Conservation (phyloP, 2,888 invertebrate genomes). For the Troides aeacus region DNA sequence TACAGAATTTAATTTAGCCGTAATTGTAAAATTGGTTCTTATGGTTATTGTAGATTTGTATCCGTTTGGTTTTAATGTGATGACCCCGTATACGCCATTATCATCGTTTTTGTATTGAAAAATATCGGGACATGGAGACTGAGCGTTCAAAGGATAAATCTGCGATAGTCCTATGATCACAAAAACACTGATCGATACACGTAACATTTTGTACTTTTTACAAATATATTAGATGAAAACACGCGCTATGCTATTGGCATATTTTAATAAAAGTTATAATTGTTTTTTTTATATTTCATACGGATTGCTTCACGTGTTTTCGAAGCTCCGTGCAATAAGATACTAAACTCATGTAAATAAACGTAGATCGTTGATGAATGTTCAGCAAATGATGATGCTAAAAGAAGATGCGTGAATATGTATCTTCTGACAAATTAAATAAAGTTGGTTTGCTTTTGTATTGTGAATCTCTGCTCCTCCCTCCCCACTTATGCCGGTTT, state of each 20-base stretch:
- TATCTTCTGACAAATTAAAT: constrained; percentile 10
- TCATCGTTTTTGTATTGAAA: constrained; percentile 58
- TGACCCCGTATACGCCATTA: constrained; percentile 48
- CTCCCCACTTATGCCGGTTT: constrained; percentile 5
- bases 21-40: constrained; percentile 55
- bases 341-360: constrained; percentile 35
- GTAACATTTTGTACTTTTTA: constrained; percentile 36
- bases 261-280: constrained; percentile 1
- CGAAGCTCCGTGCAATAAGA: constrained; percentile 40
- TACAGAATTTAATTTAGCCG: constrained; percentile 49
- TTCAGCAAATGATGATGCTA: constrained; percentile 11
- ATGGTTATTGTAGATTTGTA: constrained; percentile 45
- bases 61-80: constrained; percentile 47
- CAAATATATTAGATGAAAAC: not conserved
- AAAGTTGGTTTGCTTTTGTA: constrained; percentile 11
- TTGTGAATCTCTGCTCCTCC: not conserved
- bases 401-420: constrained; percentile 14
- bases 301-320: constrained; percentile 40
- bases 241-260: constrained; percentile 26
- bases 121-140: constrained; percentile 58
- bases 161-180: constrained; percentile 41
- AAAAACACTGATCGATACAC: constrained; percentile 40
- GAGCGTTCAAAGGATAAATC: constrained; percentile 40
- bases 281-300: constrained; percentile 11
- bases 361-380: constrained; percentile 30